Base-by-base conservation (phyloP, 30 jellyfish, hydroid and myxozoan species). In the Chrysaora quinquecirrha region DNA sequence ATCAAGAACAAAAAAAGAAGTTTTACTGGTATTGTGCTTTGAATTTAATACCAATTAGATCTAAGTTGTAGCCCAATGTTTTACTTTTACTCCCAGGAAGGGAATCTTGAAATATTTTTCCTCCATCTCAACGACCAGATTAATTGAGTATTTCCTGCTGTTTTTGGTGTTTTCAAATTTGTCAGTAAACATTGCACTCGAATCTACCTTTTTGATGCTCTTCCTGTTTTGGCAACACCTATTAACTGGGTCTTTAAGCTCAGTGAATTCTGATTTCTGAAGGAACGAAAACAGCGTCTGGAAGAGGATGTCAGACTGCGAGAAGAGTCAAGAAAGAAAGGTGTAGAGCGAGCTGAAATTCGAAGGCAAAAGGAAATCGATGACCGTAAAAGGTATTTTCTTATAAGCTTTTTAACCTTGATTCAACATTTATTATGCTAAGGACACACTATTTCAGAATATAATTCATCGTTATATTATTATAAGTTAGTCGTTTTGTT, bases 361-460 rank as follows among this genome's bases (percentile, higher is more conserved):
- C 54, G 76, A 72, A 90, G 61, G 74, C 93, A 90, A 46, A 71
- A 90, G 48, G 86, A 60, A 29, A 72, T 82, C 19, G 97, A 81
- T 0, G 93, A 82, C 29, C 64, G 85, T 24, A 82, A 60, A 75
- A 83, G 60, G 97, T 90, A 49, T 21, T 85, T 43, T 10, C 24
- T 1, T 38, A 6, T 16, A 12, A 14, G 9, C 64, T 21, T 67
- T 34, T 18, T 67, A 20, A 9, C n/a, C 1, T 22, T 25, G 23
- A 7, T 14, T 23, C 4, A 30, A 0, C 4, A 28, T 25, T 18
- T 27, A 0, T 12, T 1, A 12, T 12, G 2, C 2, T 20, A 1
- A 14, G 1, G 30, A 34, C 20, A 1, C 2, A 27, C 56, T 7
- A 12, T 20, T n/a, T 30, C 28, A 16, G n/a, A 20, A 64, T n/a